phyloP scores from a whole-genome alignment of 2,888 invertebrate genomes.

The Strigamia crassipes region DNA sequence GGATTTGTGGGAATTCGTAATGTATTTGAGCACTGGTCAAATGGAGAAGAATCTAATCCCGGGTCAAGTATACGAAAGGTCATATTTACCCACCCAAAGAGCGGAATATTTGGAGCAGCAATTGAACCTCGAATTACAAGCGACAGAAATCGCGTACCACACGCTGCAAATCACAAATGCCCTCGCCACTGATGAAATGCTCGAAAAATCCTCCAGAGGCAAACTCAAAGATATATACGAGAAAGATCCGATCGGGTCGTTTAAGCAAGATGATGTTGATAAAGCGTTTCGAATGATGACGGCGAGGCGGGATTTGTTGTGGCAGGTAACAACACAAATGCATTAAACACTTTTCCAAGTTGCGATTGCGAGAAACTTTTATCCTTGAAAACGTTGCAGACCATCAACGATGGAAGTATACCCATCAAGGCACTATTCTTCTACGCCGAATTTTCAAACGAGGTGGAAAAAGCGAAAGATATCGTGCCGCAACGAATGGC shows the following conservation, averaged over 20 bases:
- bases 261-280: constrained; percentile 46
- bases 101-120: constrained; percentile 49
- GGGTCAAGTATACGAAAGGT: constrained; percentile 49
- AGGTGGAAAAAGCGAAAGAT: constrained; percentile 39
- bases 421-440: constrained; percentile 48
- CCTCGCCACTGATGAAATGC: constrained; percentile 48
- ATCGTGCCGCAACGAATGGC: constrained; percentile 44
- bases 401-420: constrained; percentile 45
- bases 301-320: constrained; percentile 41
- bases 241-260: constrained; percentile 49
- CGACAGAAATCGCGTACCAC: constrained; percentile 49
- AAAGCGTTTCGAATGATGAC: constrained; percentile 48
- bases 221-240: constrained; percentile 48
- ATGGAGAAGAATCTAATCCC: constrained; percentile 47
- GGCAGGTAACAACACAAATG: constrained; percentile 14
- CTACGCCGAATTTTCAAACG: constrained; percentile 47
- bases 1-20: constrained; percentile 51
- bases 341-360: neutral
- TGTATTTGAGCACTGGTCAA: constrained; percentile 49
- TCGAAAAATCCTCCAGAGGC: constrained; percentile 44
- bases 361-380: neutral
- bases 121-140: constrained; percentile 45
- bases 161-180: constrained; percentile 49
- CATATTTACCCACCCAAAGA: constrained; percentile 49
- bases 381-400: constrained; percentile 36